phyloP scores from a whole-genome alignment of 2,113 vertebrate genomes.

The Cricetomys ansorgei region DNA sequence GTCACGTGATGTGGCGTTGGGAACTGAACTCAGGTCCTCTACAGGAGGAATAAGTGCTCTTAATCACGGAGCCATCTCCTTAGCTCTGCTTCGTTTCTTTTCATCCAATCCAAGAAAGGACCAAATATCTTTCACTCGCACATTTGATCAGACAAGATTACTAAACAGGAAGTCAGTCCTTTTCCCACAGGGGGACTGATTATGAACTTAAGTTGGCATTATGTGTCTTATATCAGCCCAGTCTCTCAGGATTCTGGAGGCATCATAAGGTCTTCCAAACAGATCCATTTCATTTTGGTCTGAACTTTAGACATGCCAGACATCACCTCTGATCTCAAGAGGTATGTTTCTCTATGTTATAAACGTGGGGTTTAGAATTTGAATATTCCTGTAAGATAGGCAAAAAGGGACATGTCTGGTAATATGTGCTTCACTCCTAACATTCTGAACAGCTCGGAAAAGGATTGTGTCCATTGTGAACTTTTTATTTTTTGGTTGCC shows the following conservation, averaged over 20 bases:
- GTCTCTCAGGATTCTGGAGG: not conserved
- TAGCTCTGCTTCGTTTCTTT: not conserved
- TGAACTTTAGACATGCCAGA: not conserved
- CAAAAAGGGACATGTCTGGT: not conserved
- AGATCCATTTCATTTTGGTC: not conserved
- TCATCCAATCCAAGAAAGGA: not conserved
- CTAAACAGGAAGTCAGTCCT: not conserved
- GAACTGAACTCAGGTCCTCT: not conserved
- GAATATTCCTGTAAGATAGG: not conserved
- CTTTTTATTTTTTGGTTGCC: not conserved
- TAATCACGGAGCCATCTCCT: not conserved
- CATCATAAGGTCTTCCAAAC: not conserved
- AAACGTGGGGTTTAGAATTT: not conserved
- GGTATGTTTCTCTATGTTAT: not conserved
- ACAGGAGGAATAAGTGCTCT: not conserved
- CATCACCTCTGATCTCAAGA: not conserved
- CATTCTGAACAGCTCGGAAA: not conserved
- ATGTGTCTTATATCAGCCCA: not conserved
- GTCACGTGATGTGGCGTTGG: not conserved
- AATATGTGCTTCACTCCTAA: not conserved
- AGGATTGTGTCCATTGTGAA: not conserved
- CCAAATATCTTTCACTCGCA: not conserved
- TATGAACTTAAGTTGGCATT: not conserved
- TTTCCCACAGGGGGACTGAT: not conserved
- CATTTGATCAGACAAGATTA: not conserved